Conservation (phyloP, 2,888 invertebrate genomes). For the Stramonita haemastoma region DNA sequence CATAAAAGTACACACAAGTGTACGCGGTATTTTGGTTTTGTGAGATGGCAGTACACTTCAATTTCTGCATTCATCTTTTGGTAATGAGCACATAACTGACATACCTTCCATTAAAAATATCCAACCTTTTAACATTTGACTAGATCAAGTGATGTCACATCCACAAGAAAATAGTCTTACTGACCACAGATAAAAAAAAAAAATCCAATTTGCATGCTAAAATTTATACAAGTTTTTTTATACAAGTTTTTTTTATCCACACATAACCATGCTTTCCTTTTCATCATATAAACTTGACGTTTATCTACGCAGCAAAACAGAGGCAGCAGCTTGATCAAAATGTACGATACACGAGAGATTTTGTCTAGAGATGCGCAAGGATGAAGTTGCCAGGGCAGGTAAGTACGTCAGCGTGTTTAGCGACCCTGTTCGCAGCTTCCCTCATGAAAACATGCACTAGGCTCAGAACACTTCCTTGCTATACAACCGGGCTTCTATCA, state of each 20-base stretch:
- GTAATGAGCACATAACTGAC: neutral
- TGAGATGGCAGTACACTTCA: too few relatives aligned
- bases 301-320: neutral
- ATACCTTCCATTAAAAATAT: neutral
- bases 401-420: neutral
- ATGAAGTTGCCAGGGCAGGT: neutral
- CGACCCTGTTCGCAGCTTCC: neutral
- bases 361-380: neutral
- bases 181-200: neutral
- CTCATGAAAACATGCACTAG: too few relatives aligned
- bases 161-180: neutral
- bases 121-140: neutral
- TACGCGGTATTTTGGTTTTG: too few relatives aligned
- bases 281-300: neutral
- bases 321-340: neutral
- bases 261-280: neutral
- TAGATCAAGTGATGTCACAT: neutral
- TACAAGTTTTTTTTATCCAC: too few relatives aligned
- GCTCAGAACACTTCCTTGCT: too few relatives aligned
- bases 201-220: neutral
- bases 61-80: too few relatives aligned
- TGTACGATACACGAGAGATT: neutral
- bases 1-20: too few relatives aligned
- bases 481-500: neutral
- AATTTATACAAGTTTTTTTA: too few relatives aligned